phyloP scores from a whole-genome alignment of 1,140 invertebrate genomes.

The Anastatus disparis region DNA sequence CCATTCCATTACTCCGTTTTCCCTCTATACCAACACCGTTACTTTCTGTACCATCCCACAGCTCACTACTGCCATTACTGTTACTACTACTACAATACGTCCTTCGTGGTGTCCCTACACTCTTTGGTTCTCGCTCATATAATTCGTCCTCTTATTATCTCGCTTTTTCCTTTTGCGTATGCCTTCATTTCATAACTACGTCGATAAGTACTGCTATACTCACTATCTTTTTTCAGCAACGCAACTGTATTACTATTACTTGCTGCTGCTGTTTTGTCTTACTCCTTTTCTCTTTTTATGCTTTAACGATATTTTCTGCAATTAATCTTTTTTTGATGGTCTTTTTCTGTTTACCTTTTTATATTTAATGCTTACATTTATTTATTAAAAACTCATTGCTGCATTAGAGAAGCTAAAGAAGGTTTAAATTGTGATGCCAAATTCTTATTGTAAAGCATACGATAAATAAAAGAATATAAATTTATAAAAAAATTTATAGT shows the following conservation, averaged over 20 bases:
- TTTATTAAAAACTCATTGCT: not conserved
- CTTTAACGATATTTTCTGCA: slow-evolving; percentile 8
- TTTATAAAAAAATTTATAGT: too few relatives aligned
- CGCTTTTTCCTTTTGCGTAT: slow-evolving; percentile 4
- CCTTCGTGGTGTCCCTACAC: slow-evolving; percentile 1
- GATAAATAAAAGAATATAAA: too few relatives aligned
- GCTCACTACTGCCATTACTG: slow-evolving; percentile 25
- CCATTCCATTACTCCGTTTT: not conserved
- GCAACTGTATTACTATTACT: not conserved
- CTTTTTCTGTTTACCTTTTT: not conserved
- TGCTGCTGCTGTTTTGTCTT: not conserved
- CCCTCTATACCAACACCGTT: not conserved
- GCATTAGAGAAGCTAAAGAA: too few relatives aligned
- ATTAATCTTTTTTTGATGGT: slow-evolving; percentile 19
- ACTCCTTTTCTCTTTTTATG: not conserved
- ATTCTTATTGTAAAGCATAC: too few relatives aligned
- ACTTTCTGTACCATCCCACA: not conserved
- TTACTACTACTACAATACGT: not conserved
- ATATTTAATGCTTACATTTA: slow-evolving; percentile 6
- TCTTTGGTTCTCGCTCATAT: slow-evolving; percentile 16
- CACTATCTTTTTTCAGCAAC: not conserved
- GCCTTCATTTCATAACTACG: not conserved
- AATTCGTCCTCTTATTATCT: slow-evolving; percentile 33
- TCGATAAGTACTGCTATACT: too few relatives aligned
- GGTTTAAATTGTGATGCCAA: too few relatives aligned